phyloP scores from a whole-genome alignment of 37 sponge, comb jelly and placozoan genomes.

The Ianthella basta region DNA sequence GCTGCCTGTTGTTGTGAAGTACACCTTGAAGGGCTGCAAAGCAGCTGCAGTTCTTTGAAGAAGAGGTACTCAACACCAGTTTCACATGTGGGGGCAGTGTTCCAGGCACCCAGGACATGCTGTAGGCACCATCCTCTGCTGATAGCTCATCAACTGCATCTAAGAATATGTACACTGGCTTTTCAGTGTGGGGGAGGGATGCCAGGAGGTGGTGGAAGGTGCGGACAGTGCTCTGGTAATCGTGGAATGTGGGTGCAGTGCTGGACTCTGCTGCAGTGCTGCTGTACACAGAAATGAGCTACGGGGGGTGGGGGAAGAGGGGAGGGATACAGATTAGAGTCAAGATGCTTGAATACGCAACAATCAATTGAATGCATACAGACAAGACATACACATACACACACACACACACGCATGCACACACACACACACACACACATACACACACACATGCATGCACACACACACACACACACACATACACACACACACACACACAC shows the following conservation, averaged over 20 bases:
- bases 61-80: conserved; percentile 65
- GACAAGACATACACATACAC: neutral
- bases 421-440: too few species aligned
- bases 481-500: too few species aligned
- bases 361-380: neutral
- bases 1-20: neutral
- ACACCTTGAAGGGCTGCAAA: conserved; percentile 58
- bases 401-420: too few species aligned
- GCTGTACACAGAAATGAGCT: conserved; percentile 31
- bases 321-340: too few species aligned
- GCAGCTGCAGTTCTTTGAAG: conserved; percentile 53
- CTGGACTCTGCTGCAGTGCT: conserved; percentile 14
- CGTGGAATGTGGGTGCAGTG: neutral
- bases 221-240: conserved; percentile 37
- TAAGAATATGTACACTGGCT: conserved; percentile 63
- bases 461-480: too few species aligned
- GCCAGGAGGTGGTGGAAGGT: conserved; percentile 36
- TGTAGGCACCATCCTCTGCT: conserved; percentile 64
- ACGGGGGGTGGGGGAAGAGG: neutral
- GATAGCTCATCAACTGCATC: conserved; percentile 84
- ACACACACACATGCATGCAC: too few species aligned
- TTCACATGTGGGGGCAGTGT: conserved; percentile 72
- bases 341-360: neutral
- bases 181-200: conserved; percentile 8
- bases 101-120: conserved; percentile 80